Conservation (phyloP, 2,797 vertebrate species). For the Falco rusticolus region DNA sequence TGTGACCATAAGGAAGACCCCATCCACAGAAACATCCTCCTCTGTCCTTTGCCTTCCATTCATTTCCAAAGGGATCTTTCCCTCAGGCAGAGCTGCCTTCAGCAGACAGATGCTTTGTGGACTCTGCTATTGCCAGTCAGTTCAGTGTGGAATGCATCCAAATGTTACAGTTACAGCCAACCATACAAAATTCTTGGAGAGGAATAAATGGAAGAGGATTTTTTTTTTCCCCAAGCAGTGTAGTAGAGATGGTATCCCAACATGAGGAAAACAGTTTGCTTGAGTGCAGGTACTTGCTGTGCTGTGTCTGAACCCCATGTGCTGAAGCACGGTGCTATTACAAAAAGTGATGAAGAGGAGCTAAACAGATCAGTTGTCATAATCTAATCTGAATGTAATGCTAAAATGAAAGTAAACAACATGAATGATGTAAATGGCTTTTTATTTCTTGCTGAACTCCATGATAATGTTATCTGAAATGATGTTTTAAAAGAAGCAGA, state of each 20-base stretch:
- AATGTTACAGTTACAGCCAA: background rate
- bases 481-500: background rate
- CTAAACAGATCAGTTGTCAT: background rate
- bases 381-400: background rate
- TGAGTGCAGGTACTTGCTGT: background rate
- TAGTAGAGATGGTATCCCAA: background rate
- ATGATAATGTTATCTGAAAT: background rate
- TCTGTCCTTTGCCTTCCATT: background rate
- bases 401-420: background rate
- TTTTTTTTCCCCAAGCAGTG: background rate
- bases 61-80: background rate
- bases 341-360: background rate
- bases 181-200: background rate
- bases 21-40: background rate
- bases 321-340: background rate
- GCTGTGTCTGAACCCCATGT: background rate
- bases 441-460: background rate
- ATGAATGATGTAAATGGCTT: background rate
- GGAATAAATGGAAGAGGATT: background rate
- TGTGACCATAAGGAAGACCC: background rate
- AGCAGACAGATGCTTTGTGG: rapidly evolving
- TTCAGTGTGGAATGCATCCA: background rate
- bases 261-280: background rate
- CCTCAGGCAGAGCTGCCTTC: background rate
- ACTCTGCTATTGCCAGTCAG: background rate